Conservation (phyloP, 1,140 invertebrate species). For the Zaprionus lachaisei region DNA sequence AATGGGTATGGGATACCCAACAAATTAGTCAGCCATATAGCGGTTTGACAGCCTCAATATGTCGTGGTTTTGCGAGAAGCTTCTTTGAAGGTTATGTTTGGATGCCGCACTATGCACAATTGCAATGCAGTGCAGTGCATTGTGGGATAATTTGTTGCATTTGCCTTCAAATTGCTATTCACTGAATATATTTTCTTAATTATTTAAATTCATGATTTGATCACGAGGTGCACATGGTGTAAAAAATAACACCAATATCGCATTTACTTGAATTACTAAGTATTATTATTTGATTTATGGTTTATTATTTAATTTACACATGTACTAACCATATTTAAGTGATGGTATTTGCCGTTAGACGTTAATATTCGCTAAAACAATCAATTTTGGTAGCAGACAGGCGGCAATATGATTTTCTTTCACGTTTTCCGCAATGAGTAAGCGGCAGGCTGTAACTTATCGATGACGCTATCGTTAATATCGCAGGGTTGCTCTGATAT, state of each 20-base stretch:
- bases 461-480: slow-evolving; percentile 23
- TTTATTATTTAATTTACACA: slow-evolving; percentile 45
- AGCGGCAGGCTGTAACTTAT: slow-evolving; percentile 36
- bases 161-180: not conserved
- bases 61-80: slow-evolving; percentile 70
- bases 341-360: slow-evolving; percentile 53
- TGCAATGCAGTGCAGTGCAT: slow-evolving; percentile 21
- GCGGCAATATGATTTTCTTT: slow-evolving; percentile 68
- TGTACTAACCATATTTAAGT: slow-evolving; percentile 74
- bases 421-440: slow-evolving; percentile 78
- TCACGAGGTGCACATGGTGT: slow-evolving; percentile 43
- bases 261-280: not conserved
- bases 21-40: slow-evolving; percentile 62
- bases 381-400: slow-evolving; percentile 73
- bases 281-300: not conserved
- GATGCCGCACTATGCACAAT: slow-evolving; percentile 49
- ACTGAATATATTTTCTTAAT: not conserved
- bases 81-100: slow-evolving; percentile 83
- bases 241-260: not conserved
- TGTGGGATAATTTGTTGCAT: not conserved
- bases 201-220: slow-evolving; percentile 24
- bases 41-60: slow-evolving; percentile 43
- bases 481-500: slow-evolving; percentile 1
- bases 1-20: not conserved
- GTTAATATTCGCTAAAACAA: slow-evolving; percentile 60